Percentiles rank a stretch among this genome's conserved stretches.
phyloP scores from a whole-genome alignment of 2,888 invertebrate species.

The Pomacea canaliculata region DNA sequence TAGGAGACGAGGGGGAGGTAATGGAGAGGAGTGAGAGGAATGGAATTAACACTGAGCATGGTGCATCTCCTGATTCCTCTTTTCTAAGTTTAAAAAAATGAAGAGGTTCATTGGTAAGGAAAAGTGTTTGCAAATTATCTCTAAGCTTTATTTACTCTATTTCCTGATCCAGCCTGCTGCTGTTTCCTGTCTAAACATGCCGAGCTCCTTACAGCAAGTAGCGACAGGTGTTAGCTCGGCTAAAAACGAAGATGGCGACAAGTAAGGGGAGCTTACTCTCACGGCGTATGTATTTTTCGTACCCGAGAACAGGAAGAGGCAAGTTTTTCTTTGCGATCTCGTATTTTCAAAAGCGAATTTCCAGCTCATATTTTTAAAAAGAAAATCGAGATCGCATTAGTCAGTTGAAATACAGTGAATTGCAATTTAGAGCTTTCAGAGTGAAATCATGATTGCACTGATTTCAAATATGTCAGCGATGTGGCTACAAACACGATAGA shows the following conservation, averaged over 20 bases:
- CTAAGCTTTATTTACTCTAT: slow-evolving; percentile 15
- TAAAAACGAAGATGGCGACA: neutral
- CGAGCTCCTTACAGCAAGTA: neutral
- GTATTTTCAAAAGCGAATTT: too few relatives aligned
- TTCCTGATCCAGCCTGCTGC: neutral
- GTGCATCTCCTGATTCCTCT: too few relatives aligned
- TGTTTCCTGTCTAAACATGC: slow-evolving; percentile 21
- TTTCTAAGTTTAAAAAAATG: too few relatives aligned
- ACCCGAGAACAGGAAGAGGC: slow-evolving; percentile 9
- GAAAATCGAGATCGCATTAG: neutral
- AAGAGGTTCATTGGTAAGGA: neutral
- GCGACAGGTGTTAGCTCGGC: slow-evolving; percentile 12
- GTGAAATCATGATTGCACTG: too few relatives aligned
- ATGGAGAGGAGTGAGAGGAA: too few relatives aligned
- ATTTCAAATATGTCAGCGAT: too few relatives aligned
- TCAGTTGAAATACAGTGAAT: neutral
- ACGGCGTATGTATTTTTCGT: slow-evolving; percentile 8
- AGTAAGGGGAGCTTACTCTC: slow-evolving; percentile 14
- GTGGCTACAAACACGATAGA: too few relatives aligned
- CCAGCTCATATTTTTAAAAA: neutral
- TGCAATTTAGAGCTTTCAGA: too few relatives aligned
- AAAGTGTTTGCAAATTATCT: slow-evolving; percentile 27
- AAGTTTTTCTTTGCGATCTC: too few relatives aligned
- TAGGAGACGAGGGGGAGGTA: too few relatives aligned
- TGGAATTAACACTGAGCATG: too few relatives aligned